Base-by-base conservation (phyloP, 2,113 vertebrate species). In the Polypterus senegalus region DNA sequence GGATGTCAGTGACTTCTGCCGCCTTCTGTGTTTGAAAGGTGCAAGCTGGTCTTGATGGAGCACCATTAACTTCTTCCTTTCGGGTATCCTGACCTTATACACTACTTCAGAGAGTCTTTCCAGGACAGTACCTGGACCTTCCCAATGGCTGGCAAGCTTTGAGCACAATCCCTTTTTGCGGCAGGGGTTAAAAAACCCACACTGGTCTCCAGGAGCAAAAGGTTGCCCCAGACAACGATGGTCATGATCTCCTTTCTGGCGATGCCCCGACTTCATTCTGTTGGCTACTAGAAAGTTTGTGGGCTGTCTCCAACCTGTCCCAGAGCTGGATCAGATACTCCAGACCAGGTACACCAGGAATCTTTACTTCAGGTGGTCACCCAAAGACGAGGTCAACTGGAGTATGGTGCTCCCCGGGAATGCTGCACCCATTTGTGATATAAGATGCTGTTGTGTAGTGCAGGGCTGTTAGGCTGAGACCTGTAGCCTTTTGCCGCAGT, bases 121-220 rank as follows among this genome's bases (percentile, higher is more conserved):
- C 27, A 27, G 27, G 27, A 27, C 27, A 27, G 27, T 2, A 48
- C 60, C 49, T 11, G 48, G 49, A 48, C 60, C 60, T 9, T 51
- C 27, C 60, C 60, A 61, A 43, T 49, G n/a, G 9, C 48, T 61
- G 10, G 49, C 46, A 45, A 62, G 61, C 46, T 62, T 62, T 51
- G 61, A 51, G 7, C 49, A 56, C 51, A 62, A 45, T 5, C 61
- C 61, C 47, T 54, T 62, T 46, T 47, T 62, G 44, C 61, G 6
- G 9, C 48, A 7, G n/a, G 61, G 61, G n/a, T 45, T 46, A 46
- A 47, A 47, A 62, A 46, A 62, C 61, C 61, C 51, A 62, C 8
- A 62, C 61, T 5, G 6, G 43, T 62, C 61, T n/a, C 61, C 52
- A 46, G 61, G 7, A 10, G 9, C 9, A 46, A 62, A 62, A 9